phyloP scores from a whole-genome alignment of 2,113 vertebrate species.

The Harpagus bidentatus region DNA sequence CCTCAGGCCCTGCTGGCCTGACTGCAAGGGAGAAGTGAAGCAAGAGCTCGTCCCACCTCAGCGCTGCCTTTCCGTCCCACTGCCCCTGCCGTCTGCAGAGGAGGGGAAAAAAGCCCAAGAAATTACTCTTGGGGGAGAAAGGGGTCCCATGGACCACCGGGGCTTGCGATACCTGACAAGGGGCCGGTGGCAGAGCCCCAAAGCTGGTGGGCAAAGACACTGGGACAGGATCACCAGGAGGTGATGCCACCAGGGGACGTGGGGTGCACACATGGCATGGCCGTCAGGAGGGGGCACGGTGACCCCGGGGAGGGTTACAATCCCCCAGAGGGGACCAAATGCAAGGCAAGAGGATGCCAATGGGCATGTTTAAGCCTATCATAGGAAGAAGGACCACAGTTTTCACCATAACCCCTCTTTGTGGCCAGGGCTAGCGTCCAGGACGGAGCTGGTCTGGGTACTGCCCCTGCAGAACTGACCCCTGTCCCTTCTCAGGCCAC shows the following conservation, averaged over 20 bases:
- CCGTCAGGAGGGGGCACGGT: background rate
- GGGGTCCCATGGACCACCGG: accelerated
- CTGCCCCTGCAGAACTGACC: background rate
- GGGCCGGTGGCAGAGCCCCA: background rate
- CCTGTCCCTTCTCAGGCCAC: background rate
- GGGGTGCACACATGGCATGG: too few relatives aligned
- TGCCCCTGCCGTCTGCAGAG: background rate
- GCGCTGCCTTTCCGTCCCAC: background rate
- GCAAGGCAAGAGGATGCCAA: accelerated
- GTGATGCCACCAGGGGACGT: background rate
- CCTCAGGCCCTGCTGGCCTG: background rate
- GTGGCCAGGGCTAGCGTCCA: background rate
- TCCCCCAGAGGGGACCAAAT: accelerated
- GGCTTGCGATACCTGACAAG: background rate
- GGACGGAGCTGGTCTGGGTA: background rate
- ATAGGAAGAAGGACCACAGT: accelerated
- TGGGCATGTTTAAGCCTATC: background rate
- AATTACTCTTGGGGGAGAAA: background rate
- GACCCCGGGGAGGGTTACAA: background rate
- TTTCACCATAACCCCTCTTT: background rate
- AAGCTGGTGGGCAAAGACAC: accelerated
- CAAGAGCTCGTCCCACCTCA: background rate
- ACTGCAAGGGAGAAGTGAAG: background rate
- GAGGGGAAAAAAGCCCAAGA: background rate
- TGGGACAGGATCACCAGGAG: background rate